These are phyloP conservation scores for Ichneumoninae sp. DNA, from an alignment of 2,888 invertebrate species.

Conservation along the genomic window DNA sequence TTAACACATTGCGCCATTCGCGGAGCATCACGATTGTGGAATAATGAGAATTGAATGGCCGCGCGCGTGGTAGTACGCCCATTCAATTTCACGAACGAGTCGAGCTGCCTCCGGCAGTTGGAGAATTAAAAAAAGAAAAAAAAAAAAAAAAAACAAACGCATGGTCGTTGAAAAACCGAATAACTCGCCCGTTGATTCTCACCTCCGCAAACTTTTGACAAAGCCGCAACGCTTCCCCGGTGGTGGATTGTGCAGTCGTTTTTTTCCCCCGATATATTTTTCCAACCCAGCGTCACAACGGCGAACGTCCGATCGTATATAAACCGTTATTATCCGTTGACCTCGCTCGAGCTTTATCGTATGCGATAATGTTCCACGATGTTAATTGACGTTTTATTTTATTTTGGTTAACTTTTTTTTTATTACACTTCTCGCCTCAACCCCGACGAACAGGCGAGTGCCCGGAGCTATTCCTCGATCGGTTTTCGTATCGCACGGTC, in stretches of 20 bases:
- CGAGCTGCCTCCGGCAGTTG: background rate
- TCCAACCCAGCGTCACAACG: background rate
- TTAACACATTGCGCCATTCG: conserved; percentile 9
- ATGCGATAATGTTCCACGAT: background rate
- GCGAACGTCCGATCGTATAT: background rate
- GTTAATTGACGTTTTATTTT: conserved; percentile 18
- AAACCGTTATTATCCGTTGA: background rate
- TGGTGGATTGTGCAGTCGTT: background rate
- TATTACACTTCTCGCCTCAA: background rate
- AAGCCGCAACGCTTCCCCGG: background rate
- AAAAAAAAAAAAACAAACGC: background rate
- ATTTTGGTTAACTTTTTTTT: background rate
- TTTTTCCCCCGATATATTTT: background rate
- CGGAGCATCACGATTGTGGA: background rate
- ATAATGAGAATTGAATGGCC: background rate
- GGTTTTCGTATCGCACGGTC: background rate
- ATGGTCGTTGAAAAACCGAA: background rate
- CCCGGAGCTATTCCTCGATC: conserved; percentile 5
- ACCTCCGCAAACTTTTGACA: background rate
- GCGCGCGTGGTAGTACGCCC: background rate
- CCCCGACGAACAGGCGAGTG: background rate
- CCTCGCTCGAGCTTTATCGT: conserved; percentile 1
- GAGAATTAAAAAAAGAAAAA: background rate
- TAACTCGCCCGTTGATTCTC: background rate
- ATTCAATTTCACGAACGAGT: background rate